phyloP scores from a whole-genome alignment of 1,140 invertebrate genomes.

The Tribolium madens region DNA sequence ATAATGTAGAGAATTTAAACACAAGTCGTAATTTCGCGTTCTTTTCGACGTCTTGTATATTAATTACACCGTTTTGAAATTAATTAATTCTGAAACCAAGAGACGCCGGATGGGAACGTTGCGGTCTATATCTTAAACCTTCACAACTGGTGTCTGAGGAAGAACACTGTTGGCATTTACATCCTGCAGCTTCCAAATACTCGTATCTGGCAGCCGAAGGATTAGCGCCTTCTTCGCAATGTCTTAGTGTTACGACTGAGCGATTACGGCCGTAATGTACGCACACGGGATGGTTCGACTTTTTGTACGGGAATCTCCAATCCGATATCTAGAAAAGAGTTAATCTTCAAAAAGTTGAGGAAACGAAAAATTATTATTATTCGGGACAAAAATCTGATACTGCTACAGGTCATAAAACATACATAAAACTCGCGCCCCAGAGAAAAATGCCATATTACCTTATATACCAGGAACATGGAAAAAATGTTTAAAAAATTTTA shows the following conservation, averaged over 20 bases:
- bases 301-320: slow-evolving; percentile 88
- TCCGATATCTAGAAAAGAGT: slow-evolving; percentile 75
- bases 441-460: no score
- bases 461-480: no score
- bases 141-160: slow-evolving; percentile 64
- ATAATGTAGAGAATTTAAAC: neutral
- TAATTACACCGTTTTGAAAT: slow-evolving; percentile 40
- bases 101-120: slow-evolving; percentile 60
- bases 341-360: no score
- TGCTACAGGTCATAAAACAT: no score
- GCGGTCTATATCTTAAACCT: slow-evolving; percentile 68
- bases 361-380: neutral
- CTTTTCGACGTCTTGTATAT: slow-evolving; percentile 38
- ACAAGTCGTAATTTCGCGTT: neutral
- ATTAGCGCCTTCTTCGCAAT: slow-evolving; percentile 75
- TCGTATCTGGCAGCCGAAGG: slow-evolving; percentile 72
- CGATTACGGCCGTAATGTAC: slow-evolving; percentile 76
- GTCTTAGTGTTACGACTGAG: slow-evolving; percentile 69
- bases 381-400: no score
- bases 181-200: slow-evolving; percentile 74
- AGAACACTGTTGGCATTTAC: slow-evolving; percentile 65
- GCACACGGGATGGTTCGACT: slow-evolving; percentile 86
- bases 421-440: no score
- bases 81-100: slow-evolving; percentile 56
- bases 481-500: no score